Evolutionary conservation across 2,888 invertebrate species (phyloP), one percentile per base, ranked within the genome.

Genomic region (Lordiphosa fenestrarum): DNA sequence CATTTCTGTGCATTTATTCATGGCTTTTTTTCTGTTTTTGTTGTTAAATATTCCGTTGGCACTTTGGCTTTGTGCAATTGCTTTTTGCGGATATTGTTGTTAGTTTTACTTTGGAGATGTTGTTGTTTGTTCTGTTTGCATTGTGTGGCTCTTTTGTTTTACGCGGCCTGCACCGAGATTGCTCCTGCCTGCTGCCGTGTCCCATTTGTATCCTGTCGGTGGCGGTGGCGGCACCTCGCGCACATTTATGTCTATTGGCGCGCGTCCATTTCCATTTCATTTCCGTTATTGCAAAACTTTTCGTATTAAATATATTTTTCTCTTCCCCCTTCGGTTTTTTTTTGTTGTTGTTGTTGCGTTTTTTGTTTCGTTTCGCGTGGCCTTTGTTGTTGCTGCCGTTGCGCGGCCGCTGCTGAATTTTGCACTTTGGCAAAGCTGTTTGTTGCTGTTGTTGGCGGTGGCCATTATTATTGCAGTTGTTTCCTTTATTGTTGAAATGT

Each of bases 251-350:
- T 80, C 81, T 81, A 81, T 81, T 81, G 81, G 82, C 82, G 83
- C 75, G 80, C 80, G 82, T 80, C 81, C 81, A 81, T 82, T 82
- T 82, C 81, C 81, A 81, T 82, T 81, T 82, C 80, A 80, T 81
- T 81, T 81, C 81, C 80, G 80, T 81, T 81, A 81, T 81, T 81
- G 80, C 81, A 82, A 81, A 81, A 81, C 75, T 81, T 81, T 81
- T 81, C 80, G 75, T 81, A 82, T 81, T 81, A 82, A 81, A 81
- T 82, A 82, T 82, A 82, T 81, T 81, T 76, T 72, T 73, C 71
- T 71, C 69, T 73, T 73, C 40, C 3, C 2, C 33, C 21, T 41
- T 35, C 13, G 36, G 6, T 25, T 46, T 60, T 49, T 60, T 49
- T 61, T 59, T 52, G 56, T 54, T 46, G 54, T 51, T 40, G 44